A percentile compares a stretch with the other conserved stretches of the same genome.
phyloP scores from a whole-genome alignment of 2,797 vertebrate genomes.

The Paedocypris micromegethes region DNA sequence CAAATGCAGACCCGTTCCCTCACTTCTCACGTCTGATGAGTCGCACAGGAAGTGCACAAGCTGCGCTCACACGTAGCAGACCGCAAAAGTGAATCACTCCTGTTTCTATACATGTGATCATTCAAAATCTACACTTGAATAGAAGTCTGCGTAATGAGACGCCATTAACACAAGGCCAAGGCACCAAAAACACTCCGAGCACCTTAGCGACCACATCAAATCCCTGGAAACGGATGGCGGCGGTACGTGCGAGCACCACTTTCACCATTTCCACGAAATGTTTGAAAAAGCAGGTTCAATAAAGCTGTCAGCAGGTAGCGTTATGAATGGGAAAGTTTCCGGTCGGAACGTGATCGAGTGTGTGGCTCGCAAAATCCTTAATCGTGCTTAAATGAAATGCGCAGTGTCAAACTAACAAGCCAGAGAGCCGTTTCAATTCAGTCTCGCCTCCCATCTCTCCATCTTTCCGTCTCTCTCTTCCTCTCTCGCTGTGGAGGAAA shows the following conservation, averaged over 20 bases:
- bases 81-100: too few species aligned
- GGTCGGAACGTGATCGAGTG: conserved; percentile 2
- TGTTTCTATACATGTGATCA: too few species aligned
- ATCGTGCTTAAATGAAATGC: conserved; percentile 51
- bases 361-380: conserved; percentile 31
- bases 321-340: conserved; percentile 1
- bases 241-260: neutral
- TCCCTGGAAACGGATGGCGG: neutral
- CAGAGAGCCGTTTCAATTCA: conserved; percentile 22
- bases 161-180: neutral
- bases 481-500: conserved; percentile 13
- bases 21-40: neutral
- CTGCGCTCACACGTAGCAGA: too few species aligned
- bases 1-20: neutral
- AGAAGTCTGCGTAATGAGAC: neutral
- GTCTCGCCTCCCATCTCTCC: conserved; percentile 27
- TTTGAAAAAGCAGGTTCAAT: neutral
- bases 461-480: conserved; percentile 17
- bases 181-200: neutral
- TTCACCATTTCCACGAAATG: neutral
- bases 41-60: neutral
- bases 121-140: neutral
- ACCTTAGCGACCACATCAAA: neutral
- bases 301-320: neutral
- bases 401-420: conserved; percentile 46